phyloP scores from a whole-genome alignment of 2,113 vertebrate genomes.

The Oncorhynchus kisutch region DNA sequence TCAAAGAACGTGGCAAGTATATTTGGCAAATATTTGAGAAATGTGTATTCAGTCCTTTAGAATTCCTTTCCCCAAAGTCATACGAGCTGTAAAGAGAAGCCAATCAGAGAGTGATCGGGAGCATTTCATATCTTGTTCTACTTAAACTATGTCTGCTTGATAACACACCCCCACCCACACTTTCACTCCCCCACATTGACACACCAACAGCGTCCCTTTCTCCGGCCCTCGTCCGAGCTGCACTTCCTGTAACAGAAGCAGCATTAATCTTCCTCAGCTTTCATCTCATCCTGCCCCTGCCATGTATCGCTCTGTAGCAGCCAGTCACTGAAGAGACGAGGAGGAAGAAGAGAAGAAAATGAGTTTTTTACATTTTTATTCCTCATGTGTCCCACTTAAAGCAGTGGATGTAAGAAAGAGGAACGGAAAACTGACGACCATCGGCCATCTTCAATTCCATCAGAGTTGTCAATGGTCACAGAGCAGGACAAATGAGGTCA shows the following conservation, averaged over 20 bases:
- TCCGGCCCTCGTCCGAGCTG: neutral
- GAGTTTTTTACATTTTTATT: neutral
- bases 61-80: neutral
- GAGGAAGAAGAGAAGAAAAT: neutral
- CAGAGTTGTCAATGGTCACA: no score
- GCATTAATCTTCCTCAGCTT: slow-evolving; percentile 34
- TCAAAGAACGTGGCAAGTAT: neutral
- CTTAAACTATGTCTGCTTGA: neutral
- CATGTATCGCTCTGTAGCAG: slow-evolving; percentile 32
- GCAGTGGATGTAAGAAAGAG: slow-evolving; percentile 1
- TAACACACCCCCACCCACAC: neutral
- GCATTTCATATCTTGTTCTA: neutral
- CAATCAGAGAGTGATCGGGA: neutral
- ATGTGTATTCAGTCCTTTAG: neutral
- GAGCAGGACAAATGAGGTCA: no score
- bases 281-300: slow-evolving; percentile 12
- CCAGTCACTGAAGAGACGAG: slow-evolving; percentile 9
- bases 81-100: neutral
- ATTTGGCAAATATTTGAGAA: neutral
- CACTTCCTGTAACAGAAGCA: slow-evolving; percentile 13
- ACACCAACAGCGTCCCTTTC: neutral
- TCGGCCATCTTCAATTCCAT: no score
- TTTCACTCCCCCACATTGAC: no score
- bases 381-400: neutral
- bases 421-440: no score